Conservation (phyloP, 2,888 invertebrate genomes). For the Acanthococcus lagerstroemiae region DNA sequence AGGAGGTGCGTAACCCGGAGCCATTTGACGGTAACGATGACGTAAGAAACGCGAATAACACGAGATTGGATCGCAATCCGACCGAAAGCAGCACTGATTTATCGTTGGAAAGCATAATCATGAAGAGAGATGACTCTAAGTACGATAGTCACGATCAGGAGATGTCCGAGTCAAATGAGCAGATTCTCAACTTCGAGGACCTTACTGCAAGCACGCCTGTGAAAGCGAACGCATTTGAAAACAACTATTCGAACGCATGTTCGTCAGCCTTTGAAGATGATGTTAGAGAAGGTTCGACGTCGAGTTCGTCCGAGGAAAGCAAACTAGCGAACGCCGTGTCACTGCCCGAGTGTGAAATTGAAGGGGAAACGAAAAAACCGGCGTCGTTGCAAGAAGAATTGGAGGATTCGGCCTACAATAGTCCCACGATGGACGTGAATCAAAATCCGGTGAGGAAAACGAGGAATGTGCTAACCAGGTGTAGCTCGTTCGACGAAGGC, state of each 20-base stretch:
- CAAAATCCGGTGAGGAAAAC: conserved; percentile 5
- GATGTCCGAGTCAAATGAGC: not conserved
- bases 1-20: not conserved
- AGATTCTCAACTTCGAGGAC: not conserved
- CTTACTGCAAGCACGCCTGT: not conserved
- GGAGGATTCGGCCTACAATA: too few relatives aligned
- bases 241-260: not conserved
- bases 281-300: too few relatives aligned
- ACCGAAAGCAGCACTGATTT: conserved; percentile 12
- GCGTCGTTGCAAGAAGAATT: conserved; percentile 3
- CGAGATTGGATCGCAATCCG: not conserved
- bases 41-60: too few relatives aligned
- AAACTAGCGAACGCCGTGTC: not conserved
- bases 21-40: not conserved
- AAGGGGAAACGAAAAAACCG: too few relatives aligned
- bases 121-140: not conserved
- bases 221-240: too few relatives aligned
- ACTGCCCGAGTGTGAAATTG: not conserved
- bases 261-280: not conserved
- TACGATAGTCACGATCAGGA: not conserved
- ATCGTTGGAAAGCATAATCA: conserved; percentile 3
- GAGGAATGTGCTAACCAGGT: conserved; percentile 6
- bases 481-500: conserved; percentile 19
- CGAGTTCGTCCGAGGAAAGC: too few relatives aligned
- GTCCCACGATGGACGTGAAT: not conserved